Conservation (phyloP, 2,113 vertebrate genomes). For the Gavialis gangeticus region DNA sequence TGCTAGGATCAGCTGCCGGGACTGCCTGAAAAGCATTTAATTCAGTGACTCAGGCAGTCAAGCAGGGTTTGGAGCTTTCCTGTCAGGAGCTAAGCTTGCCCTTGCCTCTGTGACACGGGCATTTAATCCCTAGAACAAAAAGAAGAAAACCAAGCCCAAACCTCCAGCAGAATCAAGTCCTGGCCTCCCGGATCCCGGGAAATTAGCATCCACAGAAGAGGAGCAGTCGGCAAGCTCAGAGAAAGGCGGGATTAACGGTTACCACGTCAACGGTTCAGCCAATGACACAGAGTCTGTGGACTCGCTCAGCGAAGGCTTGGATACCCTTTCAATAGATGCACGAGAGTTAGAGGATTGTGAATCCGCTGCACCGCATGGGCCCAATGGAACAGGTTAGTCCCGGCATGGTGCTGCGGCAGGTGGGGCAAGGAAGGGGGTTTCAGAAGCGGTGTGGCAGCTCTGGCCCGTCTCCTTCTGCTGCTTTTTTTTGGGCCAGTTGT, state of each 20-base stretch:
- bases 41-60: neutral
- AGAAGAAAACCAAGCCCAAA: constrained; percentile 94
- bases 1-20: neutral
- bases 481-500: neutral
- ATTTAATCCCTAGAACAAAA: constrained; percentile 87
- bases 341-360: constrained; percentile 89
- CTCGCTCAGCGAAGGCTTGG: constrained; percentile 93
- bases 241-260: constrained; percentile 88
- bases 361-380: constrained; percentile 64
- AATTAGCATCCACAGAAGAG: constrained; percentile 63
- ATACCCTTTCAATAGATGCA: constrained; percentile 89
- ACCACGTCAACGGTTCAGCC: constrained; percentile 88
- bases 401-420: neutral
- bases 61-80: neutral
- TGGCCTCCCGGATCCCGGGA: constrained; percentile 65
- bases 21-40: neutral
- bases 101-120: neutral
- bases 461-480: neutral
- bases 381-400: constrained; percentile 81
- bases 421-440: rapidly evolving
- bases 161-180: constrained; percentile 66
- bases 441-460: neutral
- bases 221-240: constrained; percentile 67
- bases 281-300: constrained; percentile 90
- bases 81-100: neutral